A percentile compares a stretch with the other conserved stretches of the same genome.
Evolutionary conservation across 2,888 invertebrate species (phyloP).

Genomic region (Podabrus alpinus): DNA sequence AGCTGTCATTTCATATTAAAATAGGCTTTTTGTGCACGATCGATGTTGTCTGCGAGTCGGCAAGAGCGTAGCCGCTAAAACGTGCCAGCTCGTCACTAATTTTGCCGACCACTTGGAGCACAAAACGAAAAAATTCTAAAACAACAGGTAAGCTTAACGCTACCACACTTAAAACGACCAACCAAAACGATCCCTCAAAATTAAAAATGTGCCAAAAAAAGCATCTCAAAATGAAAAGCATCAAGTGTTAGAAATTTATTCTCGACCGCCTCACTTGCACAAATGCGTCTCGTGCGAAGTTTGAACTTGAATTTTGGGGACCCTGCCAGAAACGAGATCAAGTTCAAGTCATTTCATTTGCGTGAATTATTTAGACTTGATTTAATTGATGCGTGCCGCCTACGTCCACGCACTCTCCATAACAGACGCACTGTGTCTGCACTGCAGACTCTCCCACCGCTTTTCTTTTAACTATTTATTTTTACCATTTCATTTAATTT

Average conservation of each 20-base stretch:
- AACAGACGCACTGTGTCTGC: constrained; percentile 31
- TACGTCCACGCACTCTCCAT: constrained; percentile 30
- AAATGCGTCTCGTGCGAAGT: background rate
- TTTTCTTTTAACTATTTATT: constrained; percentile 23
- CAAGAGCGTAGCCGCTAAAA: constrained; percentile 43
- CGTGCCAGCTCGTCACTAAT: constrained; percentile 45
- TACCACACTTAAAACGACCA: constrained; percentile 2
- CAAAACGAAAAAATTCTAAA: constrained; percentile 31
- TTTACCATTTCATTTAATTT: constrained; percentile 6
- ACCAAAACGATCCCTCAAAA: background rate
- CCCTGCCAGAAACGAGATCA: constrained; percentile 2
- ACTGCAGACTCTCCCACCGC: constrained; percentile 32
- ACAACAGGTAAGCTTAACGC: constrained; percentile 48
- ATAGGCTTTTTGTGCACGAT: constrained; percentile 45
- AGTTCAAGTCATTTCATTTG: constrained; percentile 15
- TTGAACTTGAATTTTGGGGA: background rate
- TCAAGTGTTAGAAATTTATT: background rate
- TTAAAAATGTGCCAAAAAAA: background rate
- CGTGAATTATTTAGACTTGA: constrained; percentile 8
- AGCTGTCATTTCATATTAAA: constrained; percentile 37
- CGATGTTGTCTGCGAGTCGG: constrained; percentile 49
- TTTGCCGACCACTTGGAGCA: constrained; percentile 38
- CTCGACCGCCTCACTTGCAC: background rate
- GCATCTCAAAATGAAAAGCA: constrained; percentile 8
- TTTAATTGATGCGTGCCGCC: constrained; percentile 24